These are phyloP conservation scores for Hippocampus mohnikei DNA, from an alignment of 2,113 vertebrate genomes.

Conservation along the genomic window DNA sequence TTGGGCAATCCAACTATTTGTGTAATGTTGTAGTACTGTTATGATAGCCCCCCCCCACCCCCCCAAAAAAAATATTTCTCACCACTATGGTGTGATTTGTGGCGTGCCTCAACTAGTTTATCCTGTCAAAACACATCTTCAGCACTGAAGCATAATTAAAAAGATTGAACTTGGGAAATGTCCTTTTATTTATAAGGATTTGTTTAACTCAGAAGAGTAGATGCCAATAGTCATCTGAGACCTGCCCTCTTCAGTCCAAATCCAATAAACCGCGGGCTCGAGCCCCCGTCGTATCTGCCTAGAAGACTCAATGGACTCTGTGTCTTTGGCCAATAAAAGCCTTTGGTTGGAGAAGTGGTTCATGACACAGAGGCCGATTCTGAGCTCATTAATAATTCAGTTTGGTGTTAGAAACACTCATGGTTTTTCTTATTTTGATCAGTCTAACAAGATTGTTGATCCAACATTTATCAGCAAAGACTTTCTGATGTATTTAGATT, in stretches of 20 bases:
- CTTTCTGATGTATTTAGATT: too few relatives aligned
- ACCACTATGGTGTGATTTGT: constrained; percentile 7
- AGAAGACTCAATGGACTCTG: constrained; percentile 42
- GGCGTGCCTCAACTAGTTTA: constrained; percentile 14
- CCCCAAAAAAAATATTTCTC: constrained; percentile 1
- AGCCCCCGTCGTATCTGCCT: constrained; percentile 30
- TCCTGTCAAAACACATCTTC: constrained; percentile 33
- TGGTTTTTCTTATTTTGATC: constrained; percentile 6
- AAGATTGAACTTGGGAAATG: constrained; percentile 20
- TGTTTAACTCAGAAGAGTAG: constrained; percentile 40
- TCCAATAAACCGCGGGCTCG: constrained; percentile 58
- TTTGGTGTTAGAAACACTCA: constrained; percentile 24
- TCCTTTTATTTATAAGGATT: constrained; percentile 28
- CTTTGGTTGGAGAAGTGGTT: constrained; percentile 43
- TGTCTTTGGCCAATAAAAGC: constrained; percentile 57
- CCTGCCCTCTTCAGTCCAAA: constrained; percentile 44
- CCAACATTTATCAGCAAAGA: not conserved
- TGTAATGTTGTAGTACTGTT: constrained; percentile 24
- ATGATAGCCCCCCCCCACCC: constrained; percentile 13
- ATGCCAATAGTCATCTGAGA: constrained; percentile 58
- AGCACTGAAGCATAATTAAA: constrained; percentile 30
- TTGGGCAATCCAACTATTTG: constrained; percentile 9
- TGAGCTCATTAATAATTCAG: constrained; percentile 19
- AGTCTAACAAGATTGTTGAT: not conserved
- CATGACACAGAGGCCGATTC: constrained; percentile 39